These are phyloP conservation scores for Psittacula echo DNA, from an alignment of 2,797 vertebrate genomes.

Conservation along the genomic window DNA sequence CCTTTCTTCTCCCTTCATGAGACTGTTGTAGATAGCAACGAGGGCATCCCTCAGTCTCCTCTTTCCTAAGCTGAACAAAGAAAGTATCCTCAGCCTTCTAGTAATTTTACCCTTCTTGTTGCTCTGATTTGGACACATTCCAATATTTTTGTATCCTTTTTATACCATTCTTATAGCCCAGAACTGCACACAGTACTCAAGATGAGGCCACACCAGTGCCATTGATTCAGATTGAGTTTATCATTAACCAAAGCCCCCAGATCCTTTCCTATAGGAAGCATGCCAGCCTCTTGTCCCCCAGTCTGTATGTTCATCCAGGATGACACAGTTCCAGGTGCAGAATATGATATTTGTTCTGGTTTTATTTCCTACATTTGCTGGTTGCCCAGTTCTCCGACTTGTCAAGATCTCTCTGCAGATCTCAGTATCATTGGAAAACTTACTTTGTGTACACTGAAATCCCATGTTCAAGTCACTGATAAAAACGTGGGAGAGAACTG, in stretches of 20 bases:
- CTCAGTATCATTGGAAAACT: background rate
- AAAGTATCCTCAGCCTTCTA: background rate
- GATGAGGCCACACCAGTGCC: background rate
- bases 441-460: background rate
- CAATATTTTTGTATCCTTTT: background rate
- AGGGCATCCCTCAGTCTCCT: background rate
- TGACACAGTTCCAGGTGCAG: background rate
- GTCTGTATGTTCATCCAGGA: rapidly evolving
- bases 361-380: background rate
- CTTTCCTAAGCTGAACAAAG: background rate
- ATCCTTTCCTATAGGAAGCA: background rate
- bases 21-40: background rate
- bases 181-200: background rate
- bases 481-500: background rate
- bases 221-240: background rate
- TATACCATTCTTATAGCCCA: background rate
- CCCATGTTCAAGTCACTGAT: background rate
- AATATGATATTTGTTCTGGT: background rate
- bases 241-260: no score
- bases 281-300: background rate
- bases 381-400: background rate
- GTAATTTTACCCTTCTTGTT: background rate
- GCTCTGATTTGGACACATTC: background rate
- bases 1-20: background rate
- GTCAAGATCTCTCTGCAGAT: background rate